Conservation (phyloP, 1,140 invertebrate genomes). For the Diorhabda carinulata region DNA sequence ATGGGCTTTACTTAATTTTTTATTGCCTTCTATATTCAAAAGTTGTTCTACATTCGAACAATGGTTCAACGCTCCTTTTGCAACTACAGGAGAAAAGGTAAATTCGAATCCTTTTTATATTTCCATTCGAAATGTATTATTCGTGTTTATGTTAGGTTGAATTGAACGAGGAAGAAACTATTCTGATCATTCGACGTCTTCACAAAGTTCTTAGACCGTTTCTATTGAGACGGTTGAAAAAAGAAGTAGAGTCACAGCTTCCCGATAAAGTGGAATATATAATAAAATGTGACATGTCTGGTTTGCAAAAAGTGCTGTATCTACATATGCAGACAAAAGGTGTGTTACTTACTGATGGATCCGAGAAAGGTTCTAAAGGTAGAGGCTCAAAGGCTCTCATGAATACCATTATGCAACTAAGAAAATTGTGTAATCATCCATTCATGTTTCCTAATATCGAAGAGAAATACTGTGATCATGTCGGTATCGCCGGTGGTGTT, state of each 20-base stretch:
- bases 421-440: constrained; percentile 99
- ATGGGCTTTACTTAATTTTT: constrained; percentile 71
- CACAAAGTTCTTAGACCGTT: constrained; percentile 67
- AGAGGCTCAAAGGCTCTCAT: constrained; percentile 93
- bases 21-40: constrained; percentile 67
- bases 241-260: constrained; percentile 95
- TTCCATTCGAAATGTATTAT: too few relatives aligned
- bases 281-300: constrained; percentile 98
- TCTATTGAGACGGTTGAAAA: constrained; percentile 62
- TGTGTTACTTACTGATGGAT: constrained; percentile 90
- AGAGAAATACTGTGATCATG: constrained; percentile 92
- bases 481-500: constrained; percentile 65
- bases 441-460: constrained; percentile 99
- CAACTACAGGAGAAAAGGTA: constrained; percentile 61
- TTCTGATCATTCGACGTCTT: constrained; percentile 54
- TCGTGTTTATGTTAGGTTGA: constrained; percentile 46
- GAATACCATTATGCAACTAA: constrained; percentile 98
- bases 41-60: constrained; percentile 35
- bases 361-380: constrained; percentile 91
- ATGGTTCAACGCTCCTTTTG: constrained; percentile 51
- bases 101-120: neutral
- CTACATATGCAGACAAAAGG: constrained; percentile 95
- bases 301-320: constrained; percentile 88
- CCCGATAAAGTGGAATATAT: constrained; percentile 99
- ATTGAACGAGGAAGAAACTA: constrained; percentile 57